Evolutionary conservation across 2,113 vertebrate genomes (phyloP).

Genomic region (Corythornis vintsioides): DNA sequence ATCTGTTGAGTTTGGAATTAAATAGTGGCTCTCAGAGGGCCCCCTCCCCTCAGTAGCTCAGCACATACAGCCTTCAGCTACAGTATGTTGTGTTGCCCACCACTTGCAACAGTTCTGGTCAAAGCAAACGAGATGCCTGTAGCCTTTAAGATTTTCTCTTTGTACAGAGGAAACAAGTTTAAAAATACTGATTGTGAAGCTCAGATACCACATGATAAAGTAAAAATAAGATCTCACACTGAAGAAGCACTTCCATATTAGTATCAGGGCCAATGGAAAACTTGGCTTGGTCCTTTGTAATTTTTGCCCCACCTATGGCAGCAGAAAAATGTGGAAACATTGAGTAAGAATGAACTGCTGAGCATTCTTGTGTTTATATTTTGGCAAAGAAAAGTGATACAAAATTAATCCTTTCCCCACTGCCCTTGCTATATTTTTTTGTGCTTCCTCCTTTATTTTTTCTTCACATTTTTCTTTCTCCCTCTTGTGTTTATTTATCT

Average conservation of each 20-base stretch:
- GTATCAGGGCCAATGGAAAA: slow-evolving; percentile 41
- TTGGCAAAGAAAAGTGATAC: slow-evolving; percentile 48
- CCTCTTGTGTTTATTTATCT: neutral
- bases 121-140: neutral
- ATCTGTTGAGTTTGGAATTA: neutral
- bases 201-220: neutral
- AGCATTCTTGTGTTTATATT: slow-evolving; percentile 60
- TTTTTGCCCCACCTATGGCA: slow-evolving; percentile 63
- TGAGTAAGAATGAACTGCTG: slow-evolving; percentile 57
- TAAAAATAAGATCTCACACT: neutral
- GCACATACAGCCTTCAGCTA: neutral
- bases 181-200: neutral
- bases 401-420: slow-evolving; percentile 27
- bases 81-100: neutral
- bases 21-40: neutral
- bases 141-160: neutral
- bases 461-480: neutral
- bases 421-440: slow-evolving; percentile 20
- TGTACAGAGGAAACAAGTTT: neutral
- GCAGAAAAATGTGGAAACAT: slow-evolving; percentile 63
- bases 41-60: neutral
- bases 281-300: slow-evolving; percentile 21
- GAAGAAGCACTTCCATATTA: slow-evolving; percentile 26
- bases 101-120: neutral
- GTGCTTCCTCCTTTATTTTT: neutral